A percentile compares a stretch with the other conserved stretches of the same genome.
Evolutionary conservation across 2,113 vertebrate genomes (phyloP).

Genomic region (Protobothrops flavoviridis): DNA sequence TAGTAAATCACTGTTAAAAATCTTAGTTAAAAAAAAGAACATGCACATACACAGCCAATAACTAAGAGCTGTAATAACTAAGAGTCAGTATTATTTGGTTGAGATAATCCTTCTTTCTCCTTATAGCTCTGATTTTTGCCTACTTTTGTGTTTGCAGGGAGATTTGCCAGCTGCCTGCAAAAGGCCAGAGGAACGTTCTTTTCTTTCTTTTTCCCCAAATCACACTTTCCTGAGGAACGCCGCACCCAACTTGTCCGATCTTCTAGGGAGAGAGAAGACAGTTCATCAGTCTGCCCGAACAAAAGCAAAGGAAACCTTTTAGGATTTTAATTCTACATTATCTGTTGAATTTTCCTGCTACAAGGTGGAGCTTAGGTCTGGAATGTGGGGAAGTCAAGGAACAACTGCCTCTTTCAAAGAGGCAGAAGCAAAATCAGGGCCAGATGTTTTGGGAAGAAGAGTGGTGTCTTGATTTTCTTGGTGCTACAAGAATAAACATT

Average conservation of each 20-base stretch:
- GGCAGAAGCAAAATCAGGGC: neutral
- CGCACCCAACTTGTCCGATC: neutral
- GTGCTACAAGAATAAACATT: neutral
- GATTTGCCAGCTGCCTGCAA: conserved; percentile 66
- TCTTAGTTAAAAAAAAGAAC: neutral
- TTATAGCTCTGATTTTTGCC: neutral
- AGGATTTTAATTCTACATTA: neutral
- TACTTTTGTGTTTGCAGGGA: conserved; percentile 65
- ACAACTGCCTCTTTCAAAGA: no score
- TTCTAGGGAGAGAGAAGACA: neutral
- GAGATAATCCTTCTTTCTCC: neutral
- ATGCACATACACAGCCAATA: neutral
- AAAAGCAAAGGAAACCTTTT: neutral
- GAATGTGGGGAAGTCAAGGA: neutral
- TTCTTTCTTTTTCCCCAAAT: neutral
- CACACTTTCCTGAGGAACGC: neutral
- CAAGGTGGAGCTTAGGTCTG: neutral
- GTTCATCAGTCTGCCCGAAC: neutral
- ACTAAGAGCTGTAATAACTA: neutral
- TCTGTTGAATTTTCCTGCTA: neutral
- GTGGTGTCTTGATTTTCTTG: neutral
- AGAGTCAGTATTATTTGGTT: neutral
- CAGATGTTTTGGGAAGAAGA: neutral
- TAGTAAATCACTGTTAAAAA: neutral
- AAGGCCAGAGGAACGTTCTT: neutral